A percentile compares a stretch with the other conserved stretches of the same genome.
phyloP scores from a whole-genome alignment of 2,113 vertebrate genomes.

The Nesoenas mayeri region DNA sequence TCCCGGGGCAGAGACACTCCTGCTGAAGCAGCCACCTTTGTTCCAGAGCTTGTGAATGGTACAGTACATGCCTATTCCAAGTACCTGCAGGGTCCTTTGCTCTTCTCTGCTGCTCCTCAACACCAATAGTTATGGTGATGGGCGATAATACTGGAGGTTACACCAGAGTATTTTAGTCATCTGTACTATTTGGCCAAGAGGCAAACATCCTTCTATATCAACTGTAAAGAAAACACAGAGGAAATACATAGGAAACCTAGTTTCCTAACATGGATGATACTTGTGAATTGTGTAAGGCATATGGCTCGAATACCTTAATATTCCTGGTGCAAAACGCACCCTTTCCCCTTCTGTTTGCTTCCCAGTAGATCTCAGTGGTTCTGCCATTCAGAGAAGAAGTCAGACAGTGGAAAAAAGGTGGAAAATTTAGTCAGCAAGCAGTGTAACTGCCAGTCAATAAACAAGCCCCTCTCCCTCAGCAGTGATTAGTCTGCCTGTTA shows the following conservation, averaged over 20 bases:
- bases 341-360: background rate
- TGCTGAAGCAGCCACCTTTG: background rate
- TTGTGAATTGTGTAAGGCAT: background rate
- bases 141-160: background rate
- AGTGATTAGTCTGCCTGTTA: background rate
- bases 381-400: background rate
- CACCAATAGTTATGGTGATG: background rate
- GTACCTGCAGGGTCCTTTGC: background rate
- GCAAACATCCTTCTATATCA: rapidly evolving
- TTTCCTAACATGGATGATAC: background rate
- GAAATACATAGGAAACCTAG: background rate
- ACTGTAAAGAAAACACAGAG: background rate
- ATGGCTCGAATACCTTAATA: background rate
- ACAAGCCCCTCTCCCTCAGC: background rate
- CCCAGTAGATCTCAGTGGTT: background rate
- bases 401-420: background rate
- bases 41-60: rapidly evolving
- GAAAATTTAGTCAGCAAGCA: background rate
- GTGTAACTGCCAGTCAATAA: background rate
- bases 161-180: background rate
- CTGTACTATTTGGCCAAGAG: background rate
- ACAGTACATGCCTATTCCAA: rapidly evolving
- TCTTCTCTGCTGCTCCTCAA: background rate
- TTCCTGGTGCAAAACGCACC: background rate
- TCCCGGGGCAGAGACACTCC: background rate